phyloP scores from a whole-genome alignment of 2,888 invertebrate genomes.

The Lomographa bimaculata region DNA sequence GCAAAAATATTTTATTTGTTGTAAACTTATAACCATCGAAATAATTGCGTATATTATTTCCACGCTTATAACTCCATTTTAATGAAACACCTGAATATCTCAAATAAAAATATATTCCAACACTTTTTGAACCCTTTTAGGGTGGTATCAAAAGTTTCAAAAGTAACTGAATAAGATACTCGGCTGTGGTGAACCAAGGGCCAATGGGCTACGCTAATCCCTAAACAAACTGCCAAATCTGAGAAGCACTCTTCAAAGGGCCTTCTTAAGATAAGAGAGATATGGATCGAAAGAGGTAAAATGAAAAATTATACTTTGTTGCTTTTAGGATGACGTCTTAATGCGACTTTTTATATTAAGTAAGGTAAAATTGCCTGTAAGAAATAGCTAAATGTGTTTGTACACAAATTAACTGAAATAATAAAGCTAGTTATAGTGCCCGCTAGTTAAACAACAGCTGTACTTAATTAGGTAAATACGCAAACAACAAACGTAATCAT shows the following conservation, averaged over 20 bases:
- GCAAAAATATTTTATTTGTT: no score
- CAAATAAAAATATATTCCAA: no score
- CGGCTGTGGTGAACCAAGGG: constrained; percentile 14
- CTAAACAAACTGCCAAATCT: constrained; percentile 27
- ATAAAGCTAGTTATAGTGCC: no score
- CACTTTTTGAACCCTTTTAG: constrained; percentile 25
- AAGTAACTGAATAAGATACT: constrained; percentile 23
- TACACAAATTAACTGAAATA: no score
- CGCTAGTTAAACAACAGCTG: constrained; percentile 13
- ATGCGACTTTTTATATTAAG: not conserved
- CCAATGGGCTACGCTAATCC: constrained; percentile 26
- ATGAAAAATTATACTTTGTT: constrained; percentile 8
- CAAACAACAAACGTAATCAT: constrained; percentile 14
- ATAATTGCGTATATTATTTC: no score
- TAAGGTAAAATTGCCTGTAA: no score
- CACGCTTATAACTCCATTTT: no score
- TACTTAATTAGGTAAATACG: constrained; percentile 14
- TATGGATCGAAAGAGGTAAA: constrained; percentile 20
- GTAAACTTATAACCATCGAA: no score
- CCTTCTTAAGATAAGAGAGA: constrained; percentile 19
- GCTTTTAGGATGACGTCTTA: not conserved
- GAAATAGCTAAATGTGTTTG: no score
- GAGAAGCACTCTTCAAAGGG: constrained; percentile 17
- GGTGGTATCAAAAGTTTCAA: constrained; percentile 19
- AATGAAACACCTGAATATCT: no score